Base-by-base conservation (phyloP, 1,140 invertebrate genomes). In the Cherax quadricarinatus region DNA sequence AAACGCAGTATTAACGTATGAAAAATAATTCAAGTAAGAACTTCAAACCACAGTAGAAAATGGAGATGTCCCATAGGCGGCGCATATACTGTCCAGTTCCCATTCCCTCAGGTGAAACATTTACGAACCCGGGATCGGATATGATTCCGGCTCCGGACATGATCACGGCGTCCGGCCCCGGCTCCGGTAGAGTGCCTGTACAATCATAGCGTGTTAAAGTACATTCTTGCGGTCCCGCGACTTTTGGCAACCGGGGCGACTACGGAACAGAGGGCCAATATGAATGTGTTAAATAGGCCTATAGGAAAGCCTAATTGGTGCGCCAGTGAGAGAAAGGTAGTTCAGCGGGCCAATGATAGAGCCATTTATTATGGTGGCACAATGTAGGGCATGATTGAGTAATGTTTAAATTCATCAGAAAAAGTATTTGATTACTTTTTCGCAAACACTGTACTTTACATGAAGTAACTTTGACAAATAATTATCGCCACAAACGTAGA, bases 191-290 rank as follows among this genome's bases (percentile, higher is more conserved):
- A 83, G 81, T 60, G 51, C 57, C 81, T 83, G 81, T 83, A 83
- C 51, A 60, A n/a, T 83, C 81, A 83, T 83, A 57, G 81, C 57
- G 51, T 83, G 51, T 83, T 24, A 83, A 83, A 57, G 51, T 83
- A 83, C 81, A 83, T 83, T 83, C 81, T 83, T 83, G 81, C 57
- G 81, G 57, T 83, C 81, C 81, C 57, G 51, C 81, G 48, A 83
- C 81, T 30, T 51, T 18, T 57, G 81, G 14, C 51, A 57, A 60
- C 24, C 81, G 57, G 81, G 81, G 51, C 57, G 81, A 51, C 30
- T 30, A 53, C 5, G 81, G 81, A 18, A 12, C 51, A 60, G 53
- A 60, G 81, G 57, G 57, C 81, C 70, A 75, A 30, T 75, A 30
- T 5, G 24, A 75, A 75, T 3, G 70, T 21, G n/a, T 21, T 14